Base-by-base conservation (phyloP, 2,888 invertebrate species). In the Dolichopus griseipennis region DNA sequence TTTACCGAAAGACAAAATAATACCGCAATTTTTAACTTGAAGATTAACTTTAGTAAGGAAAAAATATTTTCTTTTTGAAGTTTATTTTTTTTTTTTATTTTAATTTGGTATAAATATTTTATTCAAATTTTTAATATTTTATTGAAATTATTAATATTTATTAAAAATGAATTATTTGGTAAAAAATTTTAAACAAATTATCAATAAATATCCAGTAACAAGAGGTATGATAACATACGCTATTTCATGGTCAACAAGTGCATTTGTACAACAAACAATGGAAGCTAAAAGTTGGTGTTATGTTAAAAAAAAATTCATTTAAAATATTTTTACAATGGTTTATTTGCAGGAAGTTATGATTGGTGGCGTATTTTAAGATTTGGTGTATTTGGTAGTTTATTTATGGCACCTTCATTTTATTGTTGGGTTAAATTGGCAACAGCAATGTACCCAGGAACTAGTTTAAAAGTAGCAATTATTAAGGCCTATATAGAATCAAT, bases 331-430 rank as follows among this genome's bases (percentile, higher is more conserved):
- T 27, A 2, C 27, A 27, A 62, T 20, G 9, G 64, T 41, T 22
- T 64, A 61, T 43, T 61, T 34, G 12, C 65, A 84, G 86, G 65
- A 63, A 64, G 64, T 64, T 67, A 61, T 33, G 65, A 64, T 64
- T 67, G 68, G 43, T 69, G 66, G 63, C 64, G 52, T 21, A 22
- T 20, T 62, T 20, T 66, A n/a, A 65, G 43, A 52, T 69, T 63
- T 37, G 52, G 65, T 66, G 61, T 68, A 43, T 68, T 43, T 37
- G 63, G 66, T 66, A 43, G 66, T 10, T 85, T 90, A 66, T 91
- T 90, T 79, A 90, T 91, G 22, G 93, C 92, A 1, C 93, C 93
- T 18, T 90, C 91, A 6, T 80, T 93, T 0, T 92, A 91, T 75
- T 85, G 86, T 68, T 93, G 93, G 93, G 83, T 94, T 65, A 88